A percentile compares a stretch with the other conserved stretches of the same genome.
These are phyloP conservation scores for Aeoliscus strigatus DNA, from an alignment of 2,797 vertebrate genomes.

Conservation along the genomic window DNA sequence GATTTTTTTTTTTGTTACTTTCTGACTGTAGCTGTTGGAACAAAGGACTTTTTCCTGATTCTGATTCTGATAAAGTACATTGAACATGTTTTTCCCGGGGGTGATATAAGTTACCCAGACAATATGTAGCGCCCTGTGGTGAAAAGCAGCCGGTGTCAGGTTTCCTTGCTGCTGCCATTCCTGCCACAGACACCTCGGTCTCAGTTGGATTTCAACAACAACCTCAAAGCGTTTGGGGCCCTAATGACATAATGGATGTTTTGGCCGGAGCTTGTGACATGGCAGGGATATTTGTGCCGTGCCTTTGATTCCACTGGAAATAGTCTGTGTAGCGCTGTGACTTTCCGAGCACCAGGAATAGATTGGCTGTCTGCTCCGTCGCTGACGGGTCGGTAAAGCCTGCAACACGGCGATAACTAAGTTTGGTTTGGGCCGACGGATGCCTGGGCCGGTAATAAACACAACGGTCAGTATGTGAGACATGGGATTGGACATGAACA, in stretches of 20 bases:
- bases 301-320: constrained; percentile 26
- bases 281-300: constrained; percentile 14
- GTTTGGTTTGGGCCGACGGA: too few species aligned
- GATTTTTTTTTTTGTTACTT: too few species aligned
- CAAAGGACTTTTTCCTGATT: too few species aligned
- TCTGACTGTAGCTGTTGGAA: too few species aligned
- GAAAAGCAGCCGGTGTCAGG: constrained; percentile 60
- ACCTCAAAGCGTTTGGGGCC: constrained; percentile 40
- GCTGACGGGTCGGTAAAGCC: constrained; percentile 28
- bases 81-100: too few species aligned
- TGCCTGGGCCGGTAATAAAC: too few species aligned
- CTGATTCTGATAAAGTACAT: too few species aligned
- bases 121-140: constrained; percentile 28
- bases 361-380: constrained; percentile 14
- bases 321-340: constrained; percentile 10
- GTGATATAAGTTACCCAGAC: constrained; percentile 9
- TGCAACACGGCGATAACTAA: constrained; percentile 23
- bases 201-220: constrained; percentile 57
- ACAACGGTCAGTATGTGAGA: too few species aligned
- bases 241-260: constrained; percentile 44
- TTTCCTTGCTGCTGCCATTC: constrained; percentile 58
- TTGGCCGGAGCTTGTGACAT: constrained; percentile 23
- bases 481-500: too few species aligned
- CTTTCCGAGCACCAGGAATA: constrained; percentile 40
- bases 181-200: constrained; percentile 45